Percentiles rank a stretch among this genome's conserved stretches.
These are phyloP conservation scores for Aricia artaxerxes DNA, from an alignment of 2,888 invertebrate genomes.

Conservation along the genomic window DNA sequence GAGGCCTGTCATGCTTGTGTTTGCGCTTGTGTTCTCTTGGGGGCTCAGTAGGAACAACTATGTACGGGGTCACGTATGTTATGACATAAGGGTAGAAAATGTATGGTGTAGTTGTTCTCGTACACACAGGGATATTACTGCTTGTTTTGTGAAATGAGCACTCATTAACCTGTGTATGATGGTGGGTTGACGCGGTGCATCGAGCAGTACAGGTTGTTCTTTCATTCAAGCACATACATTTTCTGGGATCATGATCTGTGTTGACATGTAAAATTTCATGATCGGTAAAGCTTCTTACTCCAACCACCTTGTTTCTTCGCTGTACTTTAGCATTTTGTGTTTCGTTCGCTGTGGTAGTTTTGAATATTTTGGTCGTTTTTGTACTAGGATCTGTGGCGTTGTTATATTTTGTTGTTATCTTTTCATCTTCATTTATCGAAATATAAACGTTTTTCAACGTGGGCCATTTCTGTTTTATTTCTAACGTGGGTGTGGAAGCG, in stretches of 20 bases:
- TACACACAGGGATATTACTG: conserved; percentile 41
- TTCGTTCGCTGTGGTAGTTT: neutral
- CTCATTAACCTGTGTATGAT: neutral
- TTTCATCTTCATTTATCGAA: conserved; percentile 33
- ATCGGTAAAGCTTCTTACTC: conserved; percentile 56
- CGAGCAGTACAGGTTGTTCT: conserved; percentile 45
- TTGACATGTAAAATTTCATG: conserved; percentile 32
- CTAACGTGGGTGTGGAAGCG: conserved; percentile 54
- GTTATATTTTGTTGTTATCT: conserved; percentile 31
- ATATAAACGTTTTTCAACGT: conserved; percentile 43
- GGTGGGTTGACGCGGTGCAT: conserved; percentile 39
- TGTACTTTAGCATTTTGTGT: conserved; percentile 30
- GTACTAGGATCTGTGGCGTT: conserved; percentile 19
- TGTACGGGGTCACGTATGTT: conserved; percentile 32
- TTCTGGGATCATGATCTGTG: conserved; percentile 37
- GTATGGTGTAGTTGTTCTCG: conserved; percentile 47
- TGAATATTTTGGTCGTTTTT: conserved; percentile 7
- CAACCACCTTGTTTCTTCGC: conserved; percentile 53
- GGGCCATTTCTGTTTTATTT: conserved; percentile 61
- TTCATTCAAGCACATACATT: conserved; percentile 50
- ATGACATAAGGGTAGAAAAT: conserved; percentile 47
- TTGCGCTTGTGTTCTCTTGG: conserved; percentile 49
- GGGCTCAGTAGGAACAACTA: conserved; percentile 46
- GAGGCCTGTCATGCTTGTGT: conserved; percentile 45
- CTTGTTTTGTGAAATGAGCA: conserved; percentile 33